Evolutionary conservation across 2,888 invertebrate species (phyloP), one percentile per base, ranked within the genome.

Genomic region (Chalcis sispes): DNA sequence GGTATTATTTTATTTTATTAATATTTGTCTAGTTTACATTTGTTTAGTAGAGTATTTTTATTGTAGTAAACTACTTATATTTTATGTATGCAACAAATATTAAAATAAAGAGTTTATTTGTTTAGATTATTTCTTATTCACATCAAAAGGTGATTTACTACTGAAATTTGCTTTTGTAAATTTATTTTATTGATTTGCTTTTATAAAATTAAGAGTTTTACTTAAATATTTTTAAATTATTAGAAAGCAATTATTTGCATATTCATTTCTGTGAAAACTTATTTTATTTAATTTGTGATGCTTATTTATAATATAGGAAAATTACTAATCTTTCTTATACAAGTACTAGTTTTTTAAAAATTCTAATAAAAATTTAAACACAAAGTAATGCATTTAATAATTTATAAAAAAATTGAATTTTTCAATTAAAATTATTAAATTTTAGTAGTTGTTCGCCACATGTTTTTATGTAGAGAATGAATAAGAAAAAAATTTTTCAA

Each of bases 1-100:
- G 93, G 96, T 96, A 92, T 89, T 89, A n/a, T 25, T 48, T 42
- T 13, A n/a, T n/a, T n/a, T 46, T n/a, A 15, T 46, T n/a, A 46
- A 46, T 2, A 15, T 46, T 46, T 46, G 15, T 46, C 15, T 5
- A 46, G 15, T 46, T 15, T 46, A 61, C 25, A 25, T 61, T 61
- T 46, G 7, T 61, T 54, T 42, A 23, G 32, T 46, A 52, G n/a
- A 29, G n/a, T 25, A 74, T 46, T 20, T 20, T 25, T 7, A 66
- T 18, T 58, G 32, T 65, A 66, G 65, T 50, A 8, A 13, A 46
- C 42, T 2, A 18, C 5, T 50, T 52, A n/a, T 66, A 3, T n/a
- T 27, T 66, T 15, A 54, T 64, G n/a, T 50, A 10, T 54, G 13
- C 15, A 4, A 65, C 15, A 18, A 72, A 20, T 58, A 50, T 42